Conservation (phyloP, 1,140 invertebrate genomes). For the Drosophila yakuba region DNA sequence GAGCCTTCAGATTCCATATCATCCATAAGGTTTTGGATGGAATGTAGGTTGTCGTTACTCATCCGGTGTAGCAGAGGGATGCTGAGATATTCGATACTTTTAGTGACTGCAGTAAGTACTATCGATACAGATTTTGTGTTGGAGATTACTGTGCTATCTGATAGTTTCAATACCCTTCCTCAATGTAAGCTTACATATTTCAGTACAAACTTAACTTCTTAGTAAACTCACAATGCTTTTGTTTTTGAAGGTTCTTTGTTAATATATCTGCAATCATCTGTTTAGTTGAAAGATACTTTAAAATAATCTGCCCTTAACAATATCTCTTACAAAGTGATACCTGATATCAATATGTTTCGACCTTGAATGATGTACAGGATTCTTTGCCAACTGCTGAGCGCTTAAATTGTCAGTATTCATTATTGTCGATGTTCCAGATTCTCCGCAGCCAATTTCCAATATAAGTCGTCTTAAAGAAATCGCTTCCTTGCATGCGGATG, state of each 20-base stretch:
- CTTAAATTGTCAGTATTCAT: conserved; percentile 7
- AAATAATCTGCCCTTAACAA: conserved; percentile 1
- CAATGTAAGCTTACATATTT: no score
- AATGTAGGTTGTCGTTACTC: no score
- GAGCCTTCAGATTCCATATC: no score
- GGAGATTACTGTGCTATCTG: no score
- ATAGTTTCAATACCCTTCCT: no score
- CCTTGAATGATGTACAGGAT: conserved; percentile 16
- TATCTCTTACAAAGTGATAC: conserved; percentile 3
- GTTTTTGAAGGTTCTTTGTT: not conserved
- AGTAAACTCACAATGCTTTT: not conserved
- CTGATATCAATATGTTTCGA: conserved; percentile 7
- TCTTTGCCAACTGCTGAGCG: conserved; percentile 8
- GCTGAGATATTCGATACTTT: no score
- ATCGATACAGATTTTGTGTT: no score
- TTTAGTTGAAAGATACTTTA: not conserved
- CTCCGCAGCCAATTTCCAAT: not conserved
- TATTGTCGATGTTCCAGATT: not conserved
- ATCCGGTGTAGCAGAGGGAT: no score
- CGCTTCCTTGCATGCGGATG: not conserved
- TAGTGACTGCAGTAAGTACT: no score
- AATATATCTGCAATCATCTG: conserved; percentile 3
- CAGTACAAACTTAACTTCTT: not conserved
- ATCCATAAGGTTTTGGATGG: no score
- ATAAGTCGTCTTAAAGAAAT: not conserved